Evolutionary conservation across 2,113 vertebrate genomes (phyloP).

Genomic region (Rhadina sibilatrix): DNA sequence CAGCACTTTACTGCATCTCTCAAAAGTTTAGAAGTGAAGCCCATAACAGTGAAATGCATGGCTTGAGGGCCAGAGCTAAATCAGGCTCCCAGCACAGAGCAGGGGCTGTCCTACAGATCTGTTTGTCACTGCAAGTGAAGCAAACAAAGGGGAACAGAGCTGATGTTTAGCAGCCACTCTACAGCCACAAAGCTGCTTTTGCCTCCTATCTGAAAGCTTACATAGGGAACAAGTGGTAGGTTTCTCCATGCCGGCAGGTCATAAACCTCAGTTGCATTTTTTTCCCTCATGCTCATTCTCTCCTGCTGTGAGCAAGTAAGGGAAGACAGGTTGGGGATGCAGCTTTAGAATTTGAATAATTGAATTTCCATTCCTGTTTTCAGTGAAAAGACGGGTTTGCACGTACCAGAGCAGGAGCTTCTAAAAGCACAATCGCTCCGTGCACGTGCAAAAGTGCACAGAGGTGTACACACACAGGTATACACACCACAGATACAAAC

Average conservation of each 20-base stretch:
- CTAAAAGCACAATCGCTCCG: neutral
- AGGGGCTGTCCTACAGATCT: neutral
- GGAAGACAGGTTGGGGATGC: neutral
- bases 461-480: neutral
- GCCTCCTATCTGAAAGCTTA: neutral
- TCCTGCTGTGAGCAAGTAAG: neutral
- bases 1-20: constrained; percentile 19
- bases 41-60: neutral
- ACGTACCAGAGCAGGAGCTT: neutral
- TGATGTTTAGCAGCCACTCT: neutral
- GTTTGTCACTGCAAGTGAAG: constrained; percentile 14
- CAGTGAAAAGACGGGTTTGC: neutral
- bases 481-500: neutral
- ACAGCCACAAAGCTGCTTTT: neutral
- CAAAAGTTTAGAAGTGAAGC: neutral
- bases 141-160: neutral
- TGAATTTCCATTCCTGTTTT: neutral
- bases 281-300: neutral
- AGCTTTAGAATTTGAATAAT: neutral
- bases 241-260: neutral
- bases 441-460: neutral
- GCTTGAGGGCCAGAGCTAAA: constrained; percentile 47
- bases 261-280: neutral
- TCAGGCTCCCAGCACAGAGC: constrained; percentile 33
- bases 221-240: neutral